A percentile compares a stretch with the other conserved stretches of the same genome.
Evolutionary conservation across 2,113 vertebrate genomes (phyloP).

Genomic region (Carassius auratus): DNA sequence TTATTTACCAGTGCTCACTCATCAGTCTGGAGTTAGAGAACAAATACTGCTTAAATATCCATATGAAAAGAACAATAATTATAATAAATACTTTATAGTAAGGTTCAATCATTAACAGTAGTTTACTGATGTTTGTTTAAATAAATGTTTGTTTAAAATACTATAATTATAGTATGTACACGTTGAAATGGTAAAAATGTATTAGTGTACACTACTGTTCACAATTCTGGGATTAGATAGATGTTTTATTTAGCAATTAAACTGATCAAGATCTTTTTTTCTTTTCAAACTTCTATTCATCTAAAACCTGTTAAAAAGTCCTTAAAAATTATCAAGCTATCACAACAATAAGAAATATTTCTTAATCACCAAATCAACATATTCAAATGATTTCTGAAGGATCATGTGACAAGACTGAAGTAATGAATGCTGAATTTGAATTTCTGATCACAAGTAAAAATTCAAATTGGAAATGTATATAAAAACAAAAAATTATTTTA

Average conservation of each 20-base stretch:
- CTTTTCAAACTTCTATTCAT: not conserved
- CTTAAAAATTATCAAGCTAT: not conserved
- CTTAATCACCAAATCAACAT: not conserved
- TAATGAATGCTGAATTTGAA: too few relatives aligned
- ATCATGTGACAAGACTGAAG: not conserved
- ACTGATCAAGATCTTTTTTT: not conserved
- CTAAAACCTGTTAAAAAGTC: not conserved
- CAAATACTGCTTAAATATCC: constrained; percentile 33
- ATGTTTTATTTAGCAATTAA: not conserved
- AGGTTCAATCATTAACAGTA: not conserved
- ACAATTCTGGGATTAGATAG: not conserved
- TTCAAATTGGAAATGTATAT: not conserved
- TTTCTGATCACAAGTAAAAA: too few relatives aligned
- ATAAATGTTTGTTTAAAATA: not conserved
- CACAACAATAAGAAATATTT: too few relatives aligned
- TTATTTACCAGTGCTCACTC: constrained; percentile 45
- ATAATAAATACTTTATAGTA: not conserved
- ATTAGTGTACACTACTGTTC: not conserved
- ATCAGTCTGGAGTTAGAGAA: constrained; percentile 24
- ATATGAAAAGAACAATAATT: not conserved
- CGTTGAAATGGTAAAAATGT: not conserved
- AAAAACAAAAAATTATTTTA: not conserved
- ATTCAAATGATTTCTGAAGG: not conserved
- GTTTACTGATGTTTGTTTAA: not conserved
- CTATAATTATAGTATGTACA: not conserved